phyloP scores from a whole-genome alignment of 1,140 invertebrate genomes.

The Phortica variegata region DNA sequence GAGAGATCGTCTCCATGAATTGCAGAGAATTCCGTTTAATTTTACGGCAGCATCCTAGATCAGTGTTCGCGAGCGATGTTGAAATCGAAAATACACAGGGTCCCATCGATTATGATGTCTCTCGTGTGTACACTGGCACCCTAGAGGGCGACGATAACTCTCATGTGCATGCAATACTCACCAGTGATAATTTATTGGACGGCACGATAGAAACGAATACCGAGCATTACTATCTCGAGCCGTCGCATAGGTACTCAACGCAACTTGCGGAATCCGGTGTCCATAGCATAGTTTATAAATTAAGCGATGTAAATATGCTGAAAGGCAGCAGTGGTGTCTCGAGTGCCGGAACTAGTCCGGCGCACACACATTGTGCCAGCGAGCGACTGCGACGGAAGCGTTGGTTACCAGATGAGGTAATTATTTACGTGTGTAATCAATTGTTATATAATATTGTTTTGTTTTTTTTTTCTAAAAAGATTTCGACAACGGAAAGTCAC shows the following conservation, averaged over 20 bases:
- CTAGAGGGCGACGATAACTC: conserved; percentile 83
- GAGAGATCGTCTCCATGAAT: conserved; percentile 37
- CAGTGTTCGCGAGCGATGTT: conserved; percentile 76
- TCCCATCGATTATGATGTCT: conserved; percentile 71
- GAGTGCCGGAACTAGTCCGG: conserved; percentile 18
- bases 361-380: conserved; percentile 50
- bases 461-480: conserved; percentile 25
- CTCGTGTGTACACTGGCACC: conserved; percentile 73
- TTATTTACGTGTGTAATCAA: conserved; percentile 29
- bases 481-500: conserved; percentile 58
- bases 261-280: conserved; percentile 59
- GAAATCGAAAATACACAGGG: conserved; percentile 76
- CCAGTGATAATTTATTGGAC: conserved; percentile 84
- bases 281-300: conserved; percentile 82
- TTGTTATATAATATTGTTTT: conserved; percentile 25
- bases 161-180: conserved; percentile 82
- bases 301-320: conserved; percentile 73
- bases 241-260: conserved; percentile 72
- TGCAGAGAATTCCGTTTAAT: conserved; percentile 77
- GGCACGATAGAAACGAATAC: conserved; percentile 76
- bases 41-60: conserved; percentile 69
- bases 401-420: conserved; percentile 59
- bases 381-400: conserved; percentile 45
- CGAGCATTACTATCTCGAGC: conserved; percentile 86
- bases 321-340: conserved; percentile 18